Evolutionary conservation across 2,888 invertebrate genomes (phyloP).

Genomic region (Leptopilina myrica): DNA sequence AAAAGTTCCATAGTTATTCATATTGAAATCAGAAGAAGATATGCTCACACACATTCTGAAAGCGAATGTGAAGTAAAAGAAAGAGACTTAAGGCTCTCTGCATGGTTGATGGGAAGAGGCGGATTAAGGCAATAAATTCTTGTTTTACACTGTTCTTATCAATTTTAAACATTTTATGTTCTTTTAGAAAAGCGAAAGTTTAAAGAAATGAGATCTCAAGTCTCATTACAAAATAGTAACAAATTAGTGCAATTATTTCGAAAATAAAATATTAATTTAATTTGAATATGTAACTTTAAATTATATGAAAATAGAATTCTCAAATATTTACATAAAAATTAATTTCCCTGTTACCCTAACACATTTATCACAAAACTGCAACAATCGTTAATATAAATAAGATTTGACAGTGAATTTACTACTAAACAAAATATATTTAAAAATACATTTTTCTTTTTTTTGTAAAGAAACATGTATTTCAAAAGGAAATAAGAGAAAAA

Average conservation of each 20-base stretch:
- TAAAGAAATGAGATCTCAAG: slow-evolving; percentile 54
- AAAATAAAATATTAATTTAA: no score
- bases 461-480: not conserved
- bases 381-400: not conserved
- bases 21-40: slow-evolving; percentile 23
- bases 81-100: not conserved
- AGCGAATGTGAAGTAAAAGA: slow-evolving; percentile 27
- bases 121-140: slow-evolving; percentile 65
- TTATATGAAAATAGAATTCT: no score
- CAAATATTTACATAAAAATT: no score
- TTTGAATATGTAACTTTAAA: no score
- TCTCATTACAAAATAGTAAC: not conserved
- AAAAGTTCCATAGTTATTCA: slow-evolving; percentile 3
- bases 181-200: slow-evolving; percentile 64
- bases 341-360: no score
- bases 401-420: not conserved
- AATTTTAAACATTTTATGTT: slow-evolving; percentile 63
- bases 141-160: slow-evolving; percentile 67
- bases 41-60: slow-evolving; percentile 1
- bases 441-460: not conserved
- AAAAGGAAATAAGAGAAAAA: slow-evolving; percentile 33
- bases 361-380: no score
- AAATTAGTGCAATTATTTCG: not conserved
- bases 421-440: not conserved
- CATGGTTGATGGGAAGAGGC: slow-evolving; percentile 48